These are phyloP conservation scores for Trisateles emortualis DNA, from an alignment of 2,888 invertebrate species.

Conservation along the genomic window DNA sequence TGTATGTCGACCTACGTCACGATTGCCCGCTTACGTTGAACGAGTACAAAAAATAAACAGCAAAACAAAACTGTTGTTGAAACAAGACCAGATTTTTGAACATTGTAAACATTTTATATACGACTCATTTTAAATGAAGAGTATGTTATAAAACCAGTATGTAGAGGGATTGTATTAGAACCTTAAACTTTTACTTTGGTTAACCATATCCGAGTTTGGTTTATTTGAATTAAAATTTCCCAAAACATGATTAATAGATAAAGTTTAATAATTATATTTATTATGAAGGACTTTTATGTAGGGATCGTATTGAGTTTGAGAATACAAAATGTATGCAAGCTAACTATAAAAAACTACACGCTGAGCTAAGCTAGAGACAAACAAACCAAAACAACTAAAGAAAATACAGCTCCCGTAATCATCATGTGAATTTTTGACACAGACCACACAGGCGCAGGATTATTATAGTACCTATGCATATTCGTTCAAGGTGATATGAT, in stretches of 20 bases:
- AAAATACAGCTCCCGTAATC: no score
- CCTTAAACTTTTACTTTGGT: conserved; percentile 5
- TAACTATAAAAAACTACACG: no score
- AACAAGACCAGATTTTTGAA: conserved; percentile 36
- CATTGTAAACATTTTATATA: conserved; percentile 26
- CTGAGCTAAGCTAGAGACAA: no score
- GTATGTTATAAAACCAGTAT: conserved; percentile 19
- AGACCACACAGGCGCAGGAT: no score
- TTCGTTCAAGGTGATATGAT: no score
- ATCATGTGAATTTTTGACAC: no score
- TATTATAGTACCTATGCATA: no score
- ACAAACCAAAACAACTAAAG: no score
- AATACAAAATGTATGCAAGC: no score
- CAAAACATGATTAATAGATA: background rate
- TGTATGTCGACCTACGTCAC: conserved; percentile 81
- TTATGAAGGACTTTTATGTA: background rate
- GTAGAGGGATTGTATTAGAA: conserved; percentile 8
- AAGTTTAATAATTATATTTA: background rate
- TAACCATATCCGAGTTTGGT: background rate
- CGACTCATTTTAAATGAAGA: conserved; percentile 15
- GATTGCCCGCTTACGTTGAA: conserved; percentile 54
- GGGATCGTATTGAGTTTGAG: no score
- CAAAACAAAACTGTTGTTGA: conserved; percentile 37
- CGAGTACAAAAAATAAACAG: conserved; percentile 51
- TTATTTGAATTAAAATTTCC: conserved; percentile 5